Percentiles rank a stretch among this genome's conserved stretches.
Evolutionary conservation across 1,140 invertebrate species (phyloP).

Genomic region (Drosophila pallidifrons): DNA sequence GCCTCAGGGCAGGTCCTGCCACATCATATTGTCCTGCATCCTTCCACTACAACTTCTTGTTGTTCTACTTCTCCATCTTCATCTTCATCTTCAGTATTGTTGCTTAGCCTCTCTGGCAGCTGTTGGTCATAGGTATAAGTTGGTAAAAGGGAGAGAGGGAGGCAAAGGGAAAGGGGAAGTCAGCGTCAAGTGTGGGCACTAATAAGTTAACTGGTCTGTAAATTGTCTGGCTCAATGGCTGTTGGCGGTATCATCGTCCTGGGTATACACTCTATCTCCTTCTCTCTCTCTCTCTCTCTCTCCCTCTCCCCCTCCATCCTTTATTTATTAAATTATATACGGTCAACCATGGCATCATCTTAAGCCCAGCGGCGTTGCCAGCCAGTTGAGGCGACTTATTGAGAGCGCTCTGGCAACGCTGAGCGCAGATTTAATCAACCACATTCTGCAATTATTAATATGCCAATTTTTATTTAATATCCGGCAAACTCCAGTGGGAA

Average conservation of each 20-base stretch:
- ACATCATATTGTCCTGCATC: constrained; percentile 46
- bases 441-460: too few species aligned
- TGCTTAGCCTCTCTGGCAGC: neutral
- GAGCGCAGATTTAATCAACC: neutral
- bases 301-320: too few species aligned
- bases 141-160: too few species aligned
- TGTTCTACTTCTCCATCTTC: neutral
- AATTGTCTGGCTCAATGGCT: constrained; percentile 66
- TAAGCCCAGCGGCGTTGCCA: constrained; percentile 1
- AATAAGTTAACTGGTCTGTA: constrained; percentile 77
- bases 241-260: constrained; percentile 4
- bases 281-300: too few species aligned
- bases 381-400: neutral
- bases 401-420: constrained; percentile 1
- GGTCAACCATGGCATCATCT: constrained; percentile 12
- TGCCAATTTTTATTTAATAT: too few species aligned
- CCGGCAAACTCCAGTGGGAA: too few species aligned
- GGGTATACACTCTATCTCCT: neutral
- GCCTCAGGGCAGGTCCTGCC: constrained; percentile 3
- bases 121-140: neutral
- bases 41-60: neutral
- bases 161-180: neutral
- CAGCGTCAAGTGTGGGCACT: constrained; percentile 50
- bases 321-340: constrained; percentile 60
- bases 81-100: constrained; percentile 3